These are phyloP conservation scores for Bufo bufo DNA, from an alignment of 2,113 vertebrate genomes.

Conservation along the genomic window DNA sequence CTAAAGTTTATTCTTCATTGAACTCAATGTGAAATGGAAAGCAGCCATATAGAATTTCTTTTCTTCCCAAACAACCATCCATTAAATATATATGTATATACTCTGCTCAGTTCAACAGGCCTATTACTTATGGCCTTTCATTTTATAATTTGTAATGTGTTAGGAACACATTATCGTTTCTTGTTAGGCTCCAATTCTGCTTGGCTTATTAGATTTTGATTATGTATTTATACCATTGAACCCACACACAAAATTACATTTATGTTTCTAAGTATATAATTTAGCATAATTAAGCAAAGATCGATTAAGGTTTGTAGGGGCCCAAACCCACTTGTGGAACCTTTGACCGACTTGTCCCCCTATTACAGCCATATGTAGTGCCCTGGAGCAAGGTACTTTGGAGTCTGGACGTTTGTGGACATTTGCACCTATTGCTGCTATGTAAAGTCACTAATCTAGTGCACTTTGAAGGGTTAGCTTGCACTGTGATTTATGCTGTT, in stretches of 20 bases:
- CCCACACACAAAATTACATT: neutral
- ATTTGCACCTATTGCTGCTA: too few relatives aligned
- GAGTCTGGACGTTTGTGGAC: too few relatives aligned
- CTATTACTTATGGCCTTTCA: neutral
- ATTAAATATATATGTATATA: conserved; percentile 11
- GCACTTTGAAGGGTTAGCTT: too few relatives aligned
- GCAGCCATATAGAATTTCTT: conserved; percentile 35
- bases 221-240: neutral
- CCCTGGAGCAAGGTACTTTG: too few relatives aligned
- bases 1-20: conserved; percentile 45
- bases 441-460: too few relatives aligned
- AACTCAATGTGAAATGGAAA: conserved; percentile 45
- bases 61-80: conserved; percentile 33
- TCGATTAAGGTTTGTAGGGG: too few relatives aligned
- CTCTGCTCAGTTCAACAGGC: neutral
- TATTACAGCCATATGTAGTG: too few relatives aligned
- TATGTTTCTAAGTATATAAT: neutral
- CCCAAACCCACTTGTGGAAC: too few relatives aligned
- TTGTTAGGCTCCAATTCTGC: neutral
- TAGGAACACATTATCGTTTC: neutral
- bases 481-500: too few relatives aligned
- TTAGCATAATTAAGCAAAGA: too few relatives aligned
- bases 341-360: too few relatives aligned
- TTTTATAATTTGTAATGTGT: neutral
- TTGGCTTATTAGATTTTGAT: neutral